These are phyloP conservation scores for Phortica magna DNA, from an alignment of 2,888 invertebrate species.

Conservation along the genomic window DNA sequence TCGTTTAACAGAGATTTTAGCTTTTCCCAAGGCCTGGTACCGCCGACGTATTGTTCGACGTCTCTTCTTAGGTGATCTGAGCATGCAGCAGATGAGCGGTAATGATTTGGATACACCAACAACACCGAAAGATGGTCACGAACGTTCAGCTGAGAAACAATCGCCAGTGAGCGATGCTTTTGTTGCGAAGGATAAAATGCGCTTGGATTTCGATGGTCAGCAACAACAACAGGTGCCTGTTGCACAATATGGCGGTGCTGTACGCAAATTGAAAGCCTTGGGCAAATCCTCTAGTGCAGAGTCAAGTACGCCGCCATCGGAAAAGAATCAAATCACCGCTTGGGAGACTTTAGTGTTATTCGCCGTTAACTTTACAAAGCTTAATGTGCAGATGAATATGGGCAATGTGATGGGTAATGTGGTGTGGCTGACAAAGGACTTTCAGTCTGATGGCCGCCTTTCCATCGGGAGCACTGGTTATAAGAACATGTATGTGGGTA, in stretches of 20 bases:
- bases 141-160: slow-evolving; percentile 32
- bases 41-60: slow-evolving; percentile 93
- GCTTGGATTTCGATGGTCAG: slow-evolving; percentile 80
- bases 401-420: slow-evolving; percentile 99
- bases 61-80: slow-evolving; percentile 95
- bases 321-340: slow-evolving; percentile 84
- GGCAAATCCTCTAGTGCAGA: slow-evolving; percentile 81
- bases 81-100: slow-evolving; percentile 78
- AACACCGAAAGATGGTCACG: slow-evolving; percentile 59
- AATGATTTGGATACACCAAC: slow-evolving; percentile 65
- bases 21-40: slow-evolving; percentile 99
- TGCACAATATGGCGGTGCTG: slow-evolving; percentile 66
- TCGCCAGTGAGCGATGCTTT: slow-evolving; percentile 69
- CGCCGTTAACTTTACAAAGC: slow-evolving; percentile 95
- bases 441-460: slow-evolving; percentile 93
- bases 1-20: slow-evolving; percentile 95
- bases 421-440: slow-evolving; percentile 94
- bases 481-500: slow-evolving; percentile 93
- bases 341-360: slow-evolving; percentile 98
- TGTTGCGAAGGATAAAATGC: slow-evolving; percentile 80
- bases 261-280: slow-evolving; percentile 79
- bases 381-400: slow-evolving; percentile 99
- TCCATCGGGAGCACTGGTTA: slow-evolving; percentile 96
- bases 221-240: slow-evolving; percentile 50
- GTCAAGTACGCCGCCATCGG: slow-evolving; percentile 80